Evolutionary conservation across 2,797 vertebrate species (phyloP).

Genomic region (Gymnoscopelus braueri): DNA sequence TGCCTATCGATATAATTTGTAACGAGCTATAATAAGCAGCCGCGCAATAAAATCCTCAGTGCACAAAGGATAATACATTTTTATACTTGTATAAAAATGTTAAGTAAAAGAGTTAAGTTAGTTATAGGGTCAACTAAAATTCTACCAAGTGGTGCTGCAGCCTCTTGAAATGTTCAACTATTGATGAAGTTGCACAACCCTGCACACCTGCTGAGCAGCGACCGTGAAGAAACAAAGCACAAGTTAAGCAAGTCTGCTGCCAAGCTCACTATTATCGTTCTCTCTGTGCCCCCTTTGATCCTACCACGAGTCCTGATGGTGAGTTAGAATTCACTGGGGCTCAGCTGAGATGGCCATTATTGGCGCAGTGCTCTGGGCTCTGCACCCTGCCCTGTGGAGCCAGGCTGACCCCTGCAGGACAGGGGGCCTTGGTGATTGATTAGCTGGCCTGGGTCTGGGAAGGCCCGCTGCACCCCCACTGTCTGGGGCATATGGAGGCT

Average conservation of each 20-base stretch:
- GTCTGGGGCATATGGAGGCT: slow-evolving; percentile 79
- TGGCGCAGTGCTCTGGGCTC: slow-evolving; percentile 66
- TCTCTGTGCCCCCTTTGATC: slow-evolving; percentile 37
- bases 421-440: slow-evolving; percentile 78
- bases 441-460: slow-evolving; percentile 72
- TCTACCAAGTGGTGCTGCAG: not conserved
- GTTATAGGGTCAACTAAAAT: not conserved
- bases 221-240: not conserved
- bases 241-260: slow-evolving; percentile 16
- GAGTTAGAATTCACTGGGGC: slow-evolving; percentile 48
- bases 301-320: slow-evolving; percentile 33
- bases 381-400: slow-evolving; percentile 65
- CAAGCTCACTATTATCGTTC: not conserved
- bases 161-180: not conserved
- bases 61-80: too few species aligned
- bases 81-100: too few species aligned
- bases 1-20: too few species aligned
- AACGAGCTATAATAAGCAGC: too few species aligned
- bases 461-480: slow-evolving; percentile 66
- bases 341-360: slow-evolving; percentile 68
- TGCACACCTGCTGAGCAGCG: not conserved
- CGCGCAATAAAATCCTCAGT: too few species aligned
- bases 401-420: slow-evolving; percentile 62
- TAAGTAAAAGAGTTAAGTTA: too few species aligned
- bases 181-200: not conserved